Percentiles rank a stretch among this genome's conserved stretches.
phyloP scores from a whole-genome alignment of 2,888 invertebrate genomes.

The Saturnia pavonia region DNA sequence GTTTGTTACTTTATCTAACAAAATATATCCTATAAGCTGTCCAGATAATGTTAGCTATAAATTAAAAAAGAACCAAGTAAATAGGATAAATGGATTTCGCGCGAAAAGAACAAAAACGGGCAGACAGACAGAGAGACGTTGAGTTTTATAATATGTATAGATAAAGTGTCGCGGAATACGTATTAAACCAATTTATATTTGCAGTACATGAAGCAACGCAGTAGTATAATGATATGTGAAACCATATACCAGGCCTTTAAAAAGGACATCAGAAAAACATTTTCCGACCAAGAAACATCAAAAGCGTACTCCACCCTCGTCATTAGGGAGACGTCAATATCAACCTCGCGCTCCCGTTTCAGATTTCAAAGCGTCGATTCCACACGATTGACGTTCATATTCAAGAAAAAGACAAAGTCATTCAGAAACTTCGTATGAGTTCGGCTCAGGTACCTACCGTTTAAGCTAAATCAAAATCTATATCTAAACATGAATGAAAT shows the following conservation, averaged over 20 bases:
- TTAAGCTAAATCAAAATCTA: neutral
- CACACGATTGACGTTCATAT: slow-evolving; percentile 25
- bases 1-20: no score
- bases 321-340: slow-evolving; percentile 22
- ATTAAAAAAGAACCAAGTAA: no score
- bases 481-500: neutral
- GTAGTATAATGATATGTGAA: neutral
- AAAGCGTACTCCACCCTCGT: slow-evolving; percentile 29
- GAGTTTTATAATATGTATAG: no score
- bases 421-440: slow-evolving; percentile 3
- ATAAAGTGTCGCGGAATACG: neutral
- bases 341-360: slow-evolving; percentile 20
- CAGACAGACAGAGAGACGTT: no score
- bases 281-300: slow-evolving; percentile 31
- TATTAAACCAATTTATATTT: neutral
- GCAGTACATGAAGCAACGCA: neutral
- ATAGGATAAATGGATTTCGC: no score
- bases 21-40: no score
- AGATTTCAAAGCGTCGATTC: slow-evolving; percentile 31
- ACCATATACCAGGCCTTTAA: neutral
- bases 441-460: neutral
- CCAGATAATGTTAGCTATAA: no score
- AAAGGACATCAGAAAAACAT: slow-evolving; percentile 13
- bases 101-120: no score
- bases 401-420: slow-evolving; percentile 10